Percentiles rank a stretch among this genome's conserved stretches.
Conservation (phyloP, 2,888 invertebrate genomes). For the Limenitis camilla region DNA sequence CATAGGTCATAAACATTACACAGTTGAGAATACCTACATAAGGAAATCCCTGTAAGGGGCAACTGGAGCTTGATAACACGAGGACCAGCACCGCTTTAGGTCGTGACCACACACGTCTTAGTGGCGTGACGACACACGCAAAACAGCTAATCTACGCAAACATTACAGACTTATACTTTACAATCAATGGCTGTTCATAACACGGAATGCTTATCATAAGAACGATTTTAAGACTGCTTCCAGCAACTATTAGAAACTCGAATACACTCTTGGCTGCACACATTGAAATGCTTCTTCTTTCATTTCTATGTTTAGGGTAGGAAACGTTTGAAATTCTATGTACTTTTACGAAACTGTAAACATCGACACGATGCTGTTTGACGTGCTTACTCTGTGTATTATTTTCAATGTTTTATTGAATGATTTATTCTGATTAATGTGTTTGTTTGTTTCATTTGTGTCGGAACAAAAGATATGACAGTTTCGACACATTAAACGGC, state of each 20-base stretch:
- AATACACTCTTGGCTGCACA: slow-evolving; percentile 73
- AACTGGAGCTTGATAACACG: slow-evolving; percentile 8
- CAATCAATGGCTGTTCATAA: slow-evolving; percentile 65
- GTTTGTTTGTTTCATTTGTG: slow-evolving; percentile 25
- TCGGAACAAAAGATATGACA: slow-evolving; percentile 18
- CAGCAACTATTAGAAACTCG: slow-evolving; percentile 70
- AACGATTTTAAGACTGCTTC: slow-evolving; percentile 62
- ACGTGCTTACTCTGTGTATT: slow-evolving; percentile 72
- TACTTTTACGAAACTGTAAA: slow-evolving; percentile 53
- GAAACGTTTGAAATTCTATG: slow-evolving; percentile 54
- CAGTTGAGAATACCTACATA: slow-evolving; percentile 37
- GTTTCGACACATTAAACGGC: slow-evolving; percentile 19
- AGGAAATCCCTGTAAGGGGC: slow-evolving; percentile 31
- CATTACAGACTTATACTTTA: slow-evolving; percentile 45
- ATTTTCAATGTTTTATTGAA: slow-evolving; percentile 67
- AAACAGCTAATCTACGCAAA: slow-evolving; percentile 41
- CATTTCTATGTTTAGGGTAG: slow-evolving; percentile 69
- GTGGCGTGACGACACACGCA: slow-evolving; percentile 37
- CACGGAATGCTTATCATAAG: slow-evolving; percentile 68
- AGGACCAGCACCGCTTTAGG: slow-evolving; percentile 35
- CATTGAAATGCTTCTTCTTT: slow-evolving; percentile 68
- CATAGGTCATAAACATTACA: slow-evolving; percentile 55
- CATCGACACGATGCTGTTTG: slow-evolving; percentile 72
- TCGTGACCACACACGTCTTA: slow-evolving; percentile 42
- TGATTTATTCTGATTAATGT: slow-evolving; percentile 54